Percentiles rank a stretch among this genome's conserved stretches.
Conservation (phyloP, 2,113 vertebrate genomes). For the Anhinga rufa region DNA sequence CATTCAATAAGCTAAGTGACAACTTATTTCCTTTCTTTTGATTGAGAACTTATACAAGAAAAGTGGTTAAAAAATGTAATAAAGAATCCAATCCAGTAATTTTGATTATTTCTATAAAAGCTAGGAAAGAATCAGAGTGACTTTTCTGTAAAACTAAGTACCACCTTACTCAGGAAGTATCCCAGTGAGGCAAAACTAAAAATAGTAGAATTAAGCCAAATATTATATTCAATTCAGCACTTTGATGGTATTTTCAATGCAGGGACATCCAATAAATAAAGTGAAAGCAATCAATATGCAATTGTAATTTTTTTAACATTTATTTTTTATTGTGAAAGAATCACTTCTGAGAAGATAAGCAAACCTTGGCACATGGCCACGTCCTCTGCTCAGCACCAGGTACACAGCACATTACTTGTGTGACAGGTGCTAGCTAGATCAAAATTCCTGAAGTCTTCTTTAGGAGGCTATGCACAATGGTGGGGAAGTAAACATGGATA, state of each 20-base stretch:
- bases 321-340: not conserved
- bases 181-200: not conserved
- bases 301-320: not conserved
- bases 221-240: not conserved
- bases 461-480: not conserved
- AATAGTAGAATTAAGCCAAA: not conserved
- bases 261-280: not conserved
- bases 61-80: not conserved
- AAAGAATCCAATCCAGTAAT: not conserved
- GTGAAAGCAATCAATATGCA: not conserved
- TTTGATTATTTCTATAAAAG: not conserved
- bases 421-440: not conserved
- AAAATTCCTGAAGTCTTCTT: not conserved
- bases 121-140: not conserved
- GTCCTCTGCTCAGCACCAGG: not conserved
- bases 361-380: fast-evolving
- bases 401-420: fast-evolving
- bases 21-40: not conserved
- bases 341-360: not conserved
- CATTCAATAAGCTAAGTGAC: not conserved
- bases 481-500: not conserved
- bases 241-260: not conserved
- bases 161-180: not conserved
- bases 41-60: not conserved
- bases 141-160: not conserved